phyloP scores from a whole-genome alignment of 2,888 invertebrate species.

The Petrolisthes cinctipes region DNA sequence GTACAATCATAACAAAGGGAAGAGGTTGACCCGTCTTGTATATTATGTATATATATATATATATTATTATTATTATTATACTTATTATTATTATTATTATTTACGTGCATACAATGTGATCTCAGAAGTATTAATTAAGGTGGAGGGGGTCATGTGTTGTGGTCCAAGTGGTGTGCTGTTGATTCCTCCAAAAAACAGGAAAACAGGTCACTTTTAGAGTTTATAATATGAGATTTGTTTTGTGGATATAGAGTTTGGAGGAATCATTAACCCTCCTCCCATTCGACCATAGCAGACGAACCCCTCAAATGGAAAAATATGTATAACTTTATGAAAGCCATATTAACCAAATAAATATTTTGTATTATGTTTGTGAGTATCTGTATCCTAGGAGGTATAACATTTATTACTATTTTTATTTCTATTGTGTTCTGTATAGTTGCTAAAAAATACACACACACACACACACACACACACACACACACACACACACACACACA shows the following conservation, averaged over 20 bases:
- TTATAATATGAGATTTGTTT: too few relatives aligned
- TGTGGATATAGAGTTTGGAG: too few relatives aligned
- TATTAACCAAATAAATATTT: slow-evolving; percentile 39
- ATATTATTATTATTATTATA: too few relatives aligned
- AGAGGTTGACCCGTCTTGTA: not conserved
- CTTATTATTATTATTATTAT: not conserved
- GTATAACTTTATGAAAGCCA: slow-evolving; percentile 14
- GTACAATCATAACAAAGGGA: too few relatives aligned
- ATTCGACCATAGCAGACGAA: too few relatives aligned
- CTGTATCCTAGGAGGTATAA: too few relatives aligned
- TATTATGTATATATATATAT: not conserved
- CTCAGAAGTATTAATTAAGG: slow-evolving; percentile 35
- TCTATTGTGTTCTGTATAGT: not conserved
- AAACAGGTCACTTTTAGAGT: too few relatives aligned
- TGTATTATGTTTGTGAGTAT: not conserved
- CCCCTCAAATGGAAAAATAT: not conserved
- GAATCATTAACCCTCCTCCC: too few relatives aligned
- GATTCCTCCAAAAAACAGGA: too few relatives aligned
- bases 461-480: too few relatives aligned
- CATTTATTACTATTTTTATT: too few relatives aligned
- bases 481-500: not conserved
- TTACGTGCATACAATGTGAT: slow-evolving; percentile 24
- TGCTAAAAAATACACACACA: not conserved
- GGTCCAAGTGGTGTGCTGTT: too few relatives aligned
- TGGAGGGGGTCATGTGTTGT: not conserved